These are phyloP conservation scores for Acleris emargana DNA, from an alignment of 2,888 invertebrate species.

Conservation along the genomic window DNA sequence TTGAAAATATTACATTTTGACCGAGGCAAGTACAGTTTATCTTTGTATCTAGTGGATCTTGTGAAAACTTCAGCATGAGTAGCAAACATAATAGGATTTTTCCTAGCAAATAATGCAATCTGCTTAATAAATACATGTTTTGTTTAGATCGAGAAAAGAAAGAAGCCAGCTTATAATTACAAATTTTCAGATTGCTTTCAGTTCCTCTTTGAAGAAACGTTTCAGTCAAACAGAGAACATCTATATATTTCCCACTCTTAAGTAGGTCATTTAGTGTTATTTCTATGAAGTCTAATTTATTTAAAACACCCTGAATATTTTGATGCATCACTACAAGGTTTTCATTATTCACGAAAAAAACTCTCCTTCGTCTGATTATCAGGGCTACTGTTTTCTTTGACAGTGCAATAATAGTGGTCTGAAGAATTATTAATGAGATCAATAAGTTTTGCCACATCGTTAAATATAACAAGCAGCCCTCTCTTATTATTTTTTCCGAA, in stretches of 20 bases:
- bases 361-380: too few species aligned
- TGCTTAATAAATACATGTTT: too few species aligned
- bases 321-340: conserved; percentile 4
- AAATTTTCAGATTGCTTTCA: conserved; percentile 6
- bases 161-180: neutral
- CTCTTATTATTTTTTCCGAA: neutral
- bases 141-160: neutral
- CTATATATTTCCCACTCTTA: neutral
- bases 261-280: conserved; percentile 3
- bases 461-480: neutral
- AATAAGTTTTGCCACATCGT: neutral
- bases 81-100: too few species aligned
- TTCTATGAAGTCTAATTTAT: neutral
- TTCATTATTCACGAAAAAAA: too few species aligned
- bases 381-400: too few species aligned
- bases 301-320: conserved; percentile 11
- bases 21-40: too few species aligned
- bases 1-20: too few species aligned
- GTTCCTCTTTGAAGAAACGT: conserved; percentile 6
- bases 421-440: neutral
- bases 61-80: too few species aligned
- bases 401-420: too few species aligned
- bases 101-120: too few species aligned
- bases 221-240: conserved; percentile 6
- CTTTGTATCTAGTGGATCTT: too few species aligned